A percentile compares a stretch with the other conserved stretches of the same genome.
These are phyloP conservation scores for Alviniconcha marisindica DNA, from an alignment of 1,140 invertebrate genomes.

Conservation along the genomic window DNA sequence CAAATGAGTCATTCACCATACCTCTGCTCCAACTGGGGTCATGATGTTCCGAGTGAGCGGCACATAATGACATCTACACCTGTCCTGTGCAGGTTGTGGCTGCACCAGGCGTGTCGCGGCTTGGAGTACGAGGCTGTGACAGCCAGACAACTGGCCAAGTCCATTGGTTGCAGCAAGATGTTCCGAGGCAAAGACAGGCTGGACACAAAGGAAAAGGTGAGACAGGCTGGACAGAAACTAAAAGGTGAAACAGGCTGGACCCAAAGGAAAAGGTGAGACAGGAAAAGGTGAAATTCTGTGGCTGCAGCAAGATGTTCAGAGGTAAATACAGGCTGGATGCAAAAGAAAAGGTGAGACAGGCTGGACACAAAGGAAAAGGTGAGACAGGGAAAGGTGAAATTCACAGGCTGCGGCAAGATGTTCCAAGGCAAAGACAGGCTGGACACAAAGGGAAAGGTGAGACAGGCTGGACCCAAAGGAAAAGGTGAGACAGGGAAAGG, in stretches of 20 bases:
- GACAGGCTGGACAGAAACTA: no score
- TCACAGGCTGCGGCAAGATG: no score
- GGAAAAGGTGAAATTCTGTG: constrained; percentile 93
- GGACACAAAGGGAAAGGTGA: no score
- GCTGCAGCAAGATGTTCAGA: constrained; percentile 95
- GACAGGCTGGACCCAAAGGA: no score
- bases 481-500: constrained; percentile 79
- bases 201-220: constrained; percentile 82
- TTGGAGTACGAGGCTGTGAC: constrained; percentile 92
- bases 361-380: no score
- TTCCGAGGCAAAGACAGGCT: constrained; percentile 91
- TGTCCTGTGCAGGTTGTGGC: constrained; percentile 74
- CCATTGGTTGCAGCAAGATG: constrained; percentile 96
- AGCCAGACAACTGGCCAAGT: constrained; percentile 90
- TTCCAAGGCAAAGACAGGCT: no score
- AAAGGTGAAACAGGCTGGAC: no score
- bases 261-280: constrained; percentile 80
- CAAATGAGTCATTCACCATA: no score
- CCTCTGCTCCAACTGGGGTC: no score
- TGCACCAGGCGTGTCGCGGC: constrained; percentile 91
- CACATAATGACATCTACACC: no score
- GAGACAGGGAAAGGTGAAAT: no score
- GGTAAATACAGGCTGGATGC: constrained; percentile 87
- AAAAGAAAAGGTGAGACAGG: constrained; percentile 80
- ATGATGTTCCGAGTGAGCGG: no score